Percentiles rank a stretch among this genome's conserved stretches.
These are phyloP conservation scores for Pocillopora verrucosa DNA, from an alignment of 64 coral and sea anemone species.

Conservation along the genomic window DNA sequence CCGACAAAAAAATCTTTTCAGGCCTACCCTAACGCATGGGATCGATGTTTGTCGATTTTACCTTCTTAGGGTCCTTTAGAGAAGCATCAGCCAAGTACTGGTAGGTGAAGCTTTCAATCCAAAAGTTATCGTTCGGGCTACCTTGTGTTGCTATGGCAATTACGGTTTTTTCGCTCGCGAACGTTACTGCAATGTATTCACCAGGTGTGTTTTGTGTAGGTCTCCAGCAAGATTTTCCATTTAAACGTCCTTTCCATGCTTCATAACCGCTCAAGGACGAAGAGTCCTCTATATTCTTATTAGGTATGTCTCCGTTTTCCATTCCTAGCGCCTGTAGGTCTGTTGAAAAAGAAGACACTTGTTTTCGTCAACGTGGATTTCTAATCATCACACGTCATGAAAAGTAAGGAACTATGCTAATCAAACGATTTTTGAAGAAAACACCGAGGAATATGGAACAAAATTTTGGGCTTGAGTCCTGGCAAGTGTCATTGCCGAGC, in stretches of 20 bases:
- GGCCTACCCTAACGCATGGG: no score
- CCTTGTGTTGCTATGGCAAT: constrained; percentile 22
- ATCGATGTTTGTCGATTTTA: background rate
- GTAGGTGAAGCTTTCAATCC: background rate
- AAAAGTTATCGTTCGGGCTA: background rate
- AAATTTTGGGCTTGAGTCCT: no score
- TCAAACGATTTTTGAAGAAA: no score
- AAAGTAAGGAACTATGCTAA: no score
- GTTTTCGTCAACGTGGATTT: background rate
- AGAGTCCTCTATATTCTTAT: background rate
- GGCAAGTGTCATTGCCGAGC: no score
- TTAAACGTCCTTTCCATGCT: background rate
- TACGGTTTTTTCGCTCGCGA: background rate
- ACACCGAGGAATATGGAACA: no score
- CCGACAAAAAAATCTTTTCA: no score
- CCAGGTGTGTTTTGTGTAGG: background rate
- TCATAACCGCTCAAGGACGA: background rate
- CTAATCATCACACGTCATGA: no score
- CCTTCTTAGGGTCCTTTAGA: background rate
- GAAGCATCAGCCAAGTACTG: background rate
- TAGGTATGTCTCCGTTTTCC: background rate
- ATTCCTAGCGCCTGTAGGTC: background rate
- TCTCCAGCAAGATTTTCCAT: background rate
- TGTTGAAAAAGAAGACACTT: background rate
- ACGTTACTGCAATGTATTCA: background rate